Evolutionary conservation across 2,888 invertebrate species (phyloP).

Genomic region (Callyntrura guangdongensis): DNA sequence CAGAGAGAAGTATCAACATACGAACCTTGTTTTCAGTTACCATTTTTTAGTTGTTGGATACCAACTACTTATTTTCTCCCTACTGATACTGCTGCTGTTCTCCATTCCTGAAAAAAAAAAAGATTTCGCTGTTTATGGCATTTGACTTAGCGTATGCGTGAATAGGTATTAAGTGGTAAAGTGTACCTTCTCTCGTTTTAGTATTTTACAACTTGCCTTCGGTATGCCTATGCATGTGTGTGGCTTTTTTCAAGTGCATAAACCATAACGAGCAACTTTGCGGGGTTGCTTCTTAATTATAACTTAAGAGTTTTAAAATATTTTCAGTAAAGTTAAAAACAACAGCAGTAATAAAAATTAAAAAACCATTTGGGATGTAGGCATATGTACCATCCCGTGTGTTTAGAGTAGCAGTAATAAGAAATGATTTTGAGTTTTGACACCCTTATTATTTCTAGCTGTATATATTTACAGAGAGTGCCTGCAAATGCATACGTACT

Average conservation of each 20-base stretch:
- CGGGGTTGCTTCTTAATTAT: constrained; percentile 32
- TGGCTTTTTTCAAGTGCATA: constrained; percentile 7
- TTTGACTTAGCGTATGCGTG: not conserved
- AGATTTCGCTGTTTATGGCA: not conserved
- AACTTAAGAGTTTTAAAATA: not conserved
- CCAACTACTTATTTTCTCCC: constrained; percentile 7
- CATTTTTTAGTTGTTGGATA: constrained; percentile 29
- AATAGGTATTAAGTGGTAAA: not conserved
- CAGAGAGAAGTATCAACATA: constrained; percentile 25
- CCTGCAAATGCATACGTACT: no score
- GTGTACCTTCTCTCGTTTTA: not conserved
- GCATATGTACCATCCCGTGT: not conserved
- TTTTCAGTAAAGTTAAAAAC: constrained; percentile 7
- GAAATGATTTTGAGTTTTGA: not conserved
- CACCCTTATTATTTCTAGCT: not conserved
- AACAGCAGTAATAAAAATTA: constrained; percentile 15
- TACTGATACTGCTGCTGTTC: not conserved
- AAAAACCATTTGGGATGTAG: not conserved
- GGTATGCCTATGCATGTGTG: not conserved
- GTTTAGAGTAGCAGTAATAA: not conserved
- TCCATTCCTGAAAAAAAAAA: not conserved
- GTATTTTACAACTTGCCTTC: not conserved
- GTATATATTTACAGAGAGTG: not conserved
- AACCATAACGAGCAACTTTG: not conserved
- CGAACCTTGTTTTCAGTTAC: constrained; percentile 38